phyloP scores from a whole-genome alignment of 1,140 invertebrate species.

The Drosophila insularis region DNA sequence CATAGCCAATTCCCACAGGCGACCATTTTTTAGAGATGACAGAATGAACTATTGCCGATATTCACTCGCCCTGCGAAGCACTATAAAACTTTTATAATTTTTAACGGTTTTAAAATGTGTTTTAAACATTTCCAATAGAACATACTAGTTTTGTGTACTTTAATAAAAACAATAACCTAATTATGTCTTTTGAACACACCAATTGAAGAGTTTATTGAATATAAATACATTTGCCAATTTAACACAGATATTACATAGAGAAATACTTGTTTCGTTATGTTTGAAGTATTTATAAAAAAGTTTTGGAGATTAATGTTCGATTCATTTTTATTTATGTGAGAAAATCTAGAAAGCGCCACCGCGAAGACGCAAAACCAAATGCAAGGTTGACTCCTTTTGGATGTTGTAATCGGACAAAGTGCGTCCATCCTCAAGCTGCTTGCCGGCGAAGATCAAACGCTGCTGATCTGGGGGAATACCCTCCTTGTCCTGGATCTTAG shows the following conservation, averaged over 20 bases:
- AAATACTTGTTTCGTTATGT: slow-evolving; percentile 2
- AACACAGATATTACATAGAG: slow-evolving; percentile 7
- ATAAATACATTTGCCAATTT: slow-evolving; percentile 14
- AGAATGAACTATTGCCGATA: no score
- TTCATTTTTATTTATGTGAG: slow-evolving; percentile 12
- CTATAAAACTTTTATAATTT: no score
- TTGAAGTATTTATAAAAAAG: not conserved
- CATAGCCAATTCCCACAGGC: no score
- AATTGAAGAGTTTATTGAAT: slow-evolving; percentile 10
- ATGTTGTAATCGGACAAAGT: slow-evolving; percentile 88
- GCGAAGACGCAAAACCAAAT: slow-evolving; percentile 90
- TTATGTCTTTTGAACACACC: slow-evolving; percentile 2
- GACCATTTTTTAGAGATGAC: no score
- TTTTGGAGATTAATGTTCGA: slow-evolving; percentile 17
- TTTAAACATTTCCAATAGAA: not conserved
- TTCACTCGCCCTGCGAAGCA: no score
- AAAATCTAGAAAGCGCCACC: slow-evolving; percentile 78
- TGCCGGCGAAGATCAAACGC: slow-evolving; percentile 89
- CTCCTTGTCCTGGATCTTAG: slow-evolving; percentile 89
- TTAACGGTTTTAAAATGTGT: no score
- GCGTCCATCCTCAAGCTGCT: slow-evolving; percentile 91
- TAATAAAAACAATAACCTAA: no score
- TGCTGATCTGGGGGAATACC: slow-evolving; percentile 89
- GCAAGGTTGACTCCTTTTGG: slow-evolving; percentile 94
- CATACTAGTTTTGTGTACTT: not conserved